phyloP scores from a whole-genome alignment of 2,888 invertebrate genomes.

The Selenia dentaria region DNA sequence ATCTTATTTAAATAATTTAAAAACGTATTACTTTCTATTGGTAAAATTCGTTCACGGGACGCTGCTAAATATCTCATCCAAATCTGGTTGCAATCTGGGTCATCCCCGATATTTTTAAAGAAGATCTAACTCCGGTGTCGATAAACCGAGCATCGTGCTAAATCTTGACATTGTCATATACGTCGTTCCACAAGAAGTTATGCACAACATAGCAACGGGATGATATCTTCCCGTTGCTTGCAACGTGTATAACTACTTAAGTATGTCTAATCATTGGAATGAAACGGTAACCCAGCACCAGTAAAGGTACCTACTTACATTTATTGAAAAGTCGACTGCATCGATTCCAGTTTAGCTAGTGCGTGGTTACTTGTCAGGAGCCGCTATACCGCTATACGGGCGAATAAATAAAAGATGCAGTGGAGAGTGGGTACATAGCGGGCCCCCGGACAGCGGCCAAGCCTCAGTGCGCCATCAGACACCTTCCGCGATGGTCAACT shows the following conservation, averaged over 20 bases:
- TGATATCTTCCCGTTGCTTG: slow-evolving; percentile 9
- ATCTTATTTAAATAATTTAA: too few species aligned
- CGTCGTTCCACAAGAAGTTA: too few species aligned
- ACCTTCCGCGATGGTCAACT: slow-evolving; percentile 76
- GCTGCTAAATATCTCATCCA: too few species aligned
- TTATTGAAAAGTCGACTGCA: slow-evolving; percentile 59
- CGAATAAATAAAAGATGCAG: slow-evolving; percentile 82
- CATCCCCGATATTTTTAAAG: too few species aligned
- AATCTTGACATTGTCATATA: too few species aligned
- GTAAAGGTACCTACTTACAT: slow-evolving; percentile 12
- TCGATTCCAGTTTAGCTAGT: slow-evolving; percentile 74
- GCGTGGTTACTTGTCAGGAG: slow-evolving; percentile 57
- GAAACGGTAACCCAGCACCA: slow-evolving; percentile 28
- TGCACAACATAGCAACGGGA: too few species aligned
- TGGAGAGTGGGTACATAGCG: slow-evolving; percentile 73
- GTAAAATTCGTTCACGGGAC: too few species aligned
- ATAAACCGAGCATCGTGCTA: too few species aligned
- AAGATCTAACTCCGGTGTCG: too few species aligned
- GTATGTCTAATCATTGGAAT: slow-evolving; percentile 25
- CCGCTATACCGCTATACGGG: slow-evolving; percentile 79
- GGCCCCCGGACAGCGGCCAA: slow-evolving; percentile 53
- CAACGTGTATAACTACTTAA: neutral
- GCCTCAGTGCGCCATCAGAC: slow-evolving; percentile 65
- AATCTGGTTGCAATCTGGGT: too few species aligned
- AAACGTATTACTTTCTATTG: too few species aligned